Percentiles rank a stretch among this genome's conserved stretches.
phyloP scores from a whole-genome alignment of 2,888 invertebrate species.

The Ariolimax columbianus region DNA sequence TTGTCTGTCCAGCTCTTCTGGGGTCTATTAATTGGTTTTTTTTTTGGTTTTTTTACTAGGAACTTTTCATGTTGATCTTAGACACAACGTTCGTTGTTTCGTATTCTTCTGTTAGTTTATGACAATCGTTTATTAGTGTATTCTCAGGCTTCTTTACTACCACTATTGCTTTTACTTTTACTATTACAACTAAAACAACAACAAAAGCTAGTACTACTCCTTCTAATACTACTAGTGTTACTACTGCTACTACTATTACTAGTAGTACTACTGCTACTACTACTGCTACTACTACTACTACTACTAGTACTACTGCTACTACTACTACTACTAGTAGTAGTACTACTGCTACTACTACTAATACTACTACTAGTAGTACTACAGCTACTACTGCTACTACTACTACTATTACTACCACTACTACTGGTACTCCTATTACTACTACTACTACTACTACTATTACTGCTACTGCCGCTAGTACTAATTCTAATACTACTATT shows the following conservation, averaged over 20 bases:
- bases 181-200: too few relatives aligned
- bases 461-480: slow-evolving; percentile 7
- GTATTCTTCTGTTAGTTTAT: too few relatives aligned
- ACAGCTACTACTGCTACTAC: slow-evolving; percentile 2
- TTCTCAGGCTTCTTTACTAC: too few relatives aligned
- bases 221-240: too few relatives aligned
- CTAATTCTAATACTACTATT: background rate
- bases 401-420: slow-evolving; percentile 29
- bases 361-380: background rate
- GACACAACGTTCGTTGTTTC: too few relatives aligned
- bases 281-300: too few relatives aligned
- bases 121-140: too few relatives aligned
- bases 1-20: background rate
- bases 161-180: slow-evolving; percentile 3
- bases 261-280: too few relatives aligned
- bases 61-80: background rate
- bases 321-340: background rate
- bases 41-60: background rate
- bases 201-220: too few relatives aligned
- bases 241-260: slow-evolving; percentile 22
- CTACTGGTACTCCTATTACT: slow-evolving; percentile 22
- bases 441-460: slow-evolving; percentile 28
- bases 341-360: background rate
- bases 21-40: background rate
- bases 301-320: too few relatives aligned